Conservation (phyloP, 2,888 invertebrate species). For the Plusia festucae region DNA sequence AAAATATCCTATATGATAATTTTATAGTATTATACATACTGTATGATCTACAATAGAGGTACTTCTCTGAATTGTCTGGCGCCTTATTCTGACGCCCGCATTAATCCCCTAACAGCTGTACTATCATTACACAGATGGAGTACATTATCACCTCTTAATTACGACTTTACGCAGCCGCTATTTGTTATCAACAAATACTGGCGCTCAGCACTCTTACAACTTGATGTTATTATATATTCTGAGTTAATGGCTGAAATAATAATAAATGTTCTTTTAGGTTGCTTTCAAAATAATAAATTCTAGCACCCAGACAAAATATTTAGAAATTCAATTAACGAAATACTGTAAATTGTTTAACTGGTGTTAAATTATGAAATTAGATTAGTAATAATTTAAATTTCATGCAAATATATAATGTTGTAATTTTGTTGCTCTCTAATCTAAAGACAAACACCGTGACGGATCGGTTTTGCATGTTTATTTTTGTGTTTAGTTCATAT, state of each 20-base stretch:
- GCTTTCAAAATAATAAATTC: too few relatives aligned
- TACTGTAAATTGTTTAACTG: too few relatives aligned
- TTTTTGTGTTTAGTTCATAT: background rate
- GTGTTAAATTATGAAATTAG: too few relatives aligned
- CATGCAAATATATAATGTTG: background rate
- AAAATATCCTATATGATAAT: too few relatives aligned
- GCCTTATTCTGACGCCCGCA: background rate
- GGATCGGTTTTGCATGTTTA: background rate
- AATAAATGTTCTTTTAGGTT: too few relatives aligned
- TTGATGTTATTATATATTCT: slow-evolving; percentile 59
- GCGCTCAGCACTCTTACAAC: slow-evolving; percentile 1
- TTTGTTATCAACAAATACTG: slow-evolving; percentile 61
- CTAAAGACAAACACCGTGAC: too few relatives aligned
- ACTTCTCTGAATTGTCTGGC: too few relatives aligned
- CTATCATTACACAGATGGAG: slow-evolving; percentile 7
- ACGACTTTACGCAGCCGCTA: slow-evolving; percentile 61
- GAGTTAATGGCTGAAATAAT: background rate
- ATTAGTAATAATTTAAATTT: background rate
- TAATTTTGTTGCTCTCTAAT: too few relatives aligned
- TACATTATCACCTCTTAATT: slow-evolving; percentile 64
- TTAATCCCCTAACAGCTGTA: slow-evolving; percentile 8
- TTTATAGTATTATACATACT: too few relatives aligned
- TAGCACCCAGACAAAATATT: too few relatives aligned
- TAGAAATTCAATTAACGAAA: too few relatives aligned
- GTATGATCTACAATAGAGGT: too few relatives aligned